Percentiles rank a stretch among this genome's conserved stretches.
These are phyloP conservation scores for Ormyrus thymus DNA, from an alignment of 2,888 invertebrate species.

Conservation along the genomic window DNA sequence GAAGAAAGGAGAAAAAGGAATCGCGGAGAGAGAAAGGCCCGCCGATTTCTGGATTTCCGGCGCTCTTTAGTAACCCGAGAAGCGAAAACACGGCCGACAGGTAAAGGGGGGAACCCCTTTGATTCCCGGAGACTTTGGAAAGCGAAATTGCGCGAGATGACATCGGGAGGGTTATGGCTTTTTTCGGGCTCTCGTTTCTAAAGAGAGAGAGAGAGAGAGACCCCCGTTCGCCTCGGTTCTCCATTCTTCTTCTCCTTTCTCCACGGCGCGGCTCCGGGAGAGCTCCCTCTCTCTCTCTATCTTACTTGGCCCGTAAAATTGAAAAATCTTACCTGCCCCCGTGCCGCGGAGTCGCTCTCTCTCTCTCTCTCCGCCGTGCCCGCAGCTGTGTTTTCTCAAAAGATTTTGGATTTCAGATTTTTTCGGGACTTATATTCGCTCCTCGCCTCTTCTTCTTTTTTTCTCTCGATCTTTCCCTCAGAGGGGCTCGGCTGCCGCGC, in stretches of 20 bases:
- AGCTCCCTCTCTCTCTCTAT: slow-evolving; percentile 11
- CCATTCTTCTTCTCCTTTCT: slow-evolving; percentile 49
- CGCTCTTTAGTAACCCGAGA: slow-evolving; percentile 73
- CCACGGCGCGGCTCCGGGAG: slow-evolving; percentile 40
- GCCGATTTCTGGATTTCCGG: slow-evolving; percentile 73
- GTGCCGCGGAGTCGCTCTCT: background rate
- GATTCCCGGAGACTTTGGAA: slow-evolving; percentile 56
- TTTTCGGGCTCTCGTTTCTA: slow-evolving; percentile 25
- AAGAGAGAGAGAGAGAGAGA: slow-evolving; percentile 11
- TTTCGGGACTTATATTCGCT: slow-evolving; percentile 1
- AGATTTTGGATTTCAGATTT: slow-evolving; percentile 67
- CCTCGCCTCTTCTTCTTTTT: background rate
- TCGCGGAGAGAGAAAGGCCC: slow-evolving; percentile 50
- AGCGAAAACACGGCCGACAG: slow-evolving; percentile 67
- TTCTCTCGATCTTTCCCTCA: background rate
- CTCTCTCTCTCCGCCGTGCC: too few species aligned
- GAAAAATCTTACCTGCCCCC: slow-evolving; percentile 54
- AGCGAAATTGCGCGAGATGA: slow-evolving; percentile 73
- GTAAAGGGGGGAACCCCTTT: slow-evolving; percentile 59
- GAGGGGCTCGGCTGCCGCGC: background rate
- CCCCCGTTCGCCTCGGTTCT: too few species aligned
- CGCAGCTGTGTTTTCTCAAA: slow-evolving; percentile 72
- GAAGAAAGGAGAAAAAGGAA: background rate
- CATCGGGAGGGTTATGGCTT: slow-evolving; percentile 63
- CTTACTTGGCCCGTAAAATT: slow-evolving; percentile 52